phyloP scores from a whole-genome alignment of 2,888 invertebrate genomes.

The Sinotaia quadrata region DNA sequence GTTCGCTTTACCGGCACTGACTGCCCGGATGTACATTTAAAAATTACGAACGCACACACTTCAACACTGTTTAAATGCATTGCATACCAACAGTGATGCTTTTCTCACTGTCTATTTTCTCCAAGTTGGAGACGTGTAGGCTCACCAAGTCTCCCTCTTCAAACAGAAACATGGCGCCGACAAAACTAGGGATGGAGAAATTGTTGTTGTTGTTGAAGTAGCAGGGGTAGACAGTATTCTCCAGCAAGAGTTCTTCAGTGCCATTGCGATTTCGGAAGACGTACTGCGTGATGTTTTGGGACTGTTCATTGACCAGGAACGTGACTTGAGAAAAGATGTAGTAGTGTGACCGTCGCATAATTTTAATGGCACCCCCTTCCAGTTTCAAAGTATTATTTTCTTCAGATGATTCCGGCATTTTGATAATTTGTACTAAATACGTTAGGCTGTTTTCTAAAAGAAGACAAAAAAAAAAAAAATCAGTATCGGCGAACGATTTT shows the following conservation, averaged over 20 bases:
- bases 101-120: not conserved
- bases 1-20: too few species aligned
- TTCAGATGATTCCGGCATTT: too few species aligned
- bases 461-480: too few species aligned
- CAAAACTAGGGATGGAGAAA: conserved; percentile 11
- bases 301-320: not conserved
- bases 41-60: too few species aligned
- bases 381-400: too few species aligned
- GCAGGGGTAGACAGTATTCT: conserved; percentile 13
- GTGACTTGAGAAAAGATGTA: conserved; percentile 7
- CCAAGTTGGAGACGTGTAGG: not conserved
- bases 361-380: not conserved
- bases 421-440: too few species aligned
- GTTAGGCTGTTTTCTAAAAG: too few species aligned
- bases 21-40: too few species aligned
- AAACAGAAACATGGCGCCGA: not conserved
- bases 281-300: not conserved
- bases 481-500: too few species aligned
- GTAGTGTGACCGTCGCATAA: not conserved
- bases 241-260: not conserved
- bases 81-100: not conserved
- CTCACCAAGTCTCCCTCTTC: not conserved
- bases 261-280: conserved; percentile 5
- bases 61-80: not conserved
- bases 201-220: not conserved